Base-by-base conservation (phyloP, 2,797 vertebrate species). In the Varecia variegata region DNA sequence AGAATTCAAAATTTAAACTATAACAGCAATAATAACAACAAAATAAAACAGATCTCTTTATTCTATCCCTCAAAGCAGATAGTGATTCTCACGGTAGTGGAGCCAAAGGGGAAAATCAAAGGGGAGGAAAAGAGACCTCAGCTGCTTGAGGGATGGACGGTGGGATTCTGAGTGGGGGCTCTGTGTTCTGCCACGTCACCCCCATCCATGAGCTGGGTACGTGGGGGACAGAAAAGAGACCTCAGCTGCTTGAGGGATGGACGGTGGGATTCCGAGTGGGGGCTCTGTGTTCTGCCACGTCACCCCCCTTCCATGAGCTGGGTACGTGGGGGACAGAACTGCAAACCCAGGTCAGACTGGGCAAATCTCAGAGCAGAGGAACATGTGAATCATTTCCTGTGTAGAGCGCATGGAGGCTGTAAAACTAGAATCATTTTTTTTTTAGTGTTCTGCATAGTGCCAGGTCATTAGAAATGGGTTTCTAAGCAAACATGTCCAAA, bases 1-100 rank as follows among this genome's bases (percentile, higher is more conserved):
- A 43, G 35, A 47, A 40, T 84, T 43, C 35, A 82, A 80, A 87
- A 54, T 93, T 88, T 76, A 96, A 94, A 80, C 76, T 70, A 50
- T 20, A 91, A 62, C 3, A 54, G 35, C 21, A 88, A 45, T 7
- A 15, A 27, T 50, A 92, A 68, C 30, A 79, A 88, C 17, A 79
- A 93, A 80, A 65, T 35, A 83, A 94, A 73, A 45, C 45, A 74
- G 32, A 81, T 88, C 11, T 65, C 15, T 79, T 67, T 82, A 40
- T 68, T 30, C 12, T 13, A 83, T 38, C 10, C 27, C 3, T 43
- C 79, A 30, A 17, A 92, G 23, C 35, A 87, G 38, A 45, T 56
- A 45, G 23, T 71, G 27, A 60, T 74, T 71, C 27, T 74, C 25
- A 20, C 27, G 23, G n/a, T 56, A 50, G 70, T 73, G 50, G 27